phyloP scores from a whole-genome alignment of 2,888 invertebrate species.

The Spialia ferax region DNA sequence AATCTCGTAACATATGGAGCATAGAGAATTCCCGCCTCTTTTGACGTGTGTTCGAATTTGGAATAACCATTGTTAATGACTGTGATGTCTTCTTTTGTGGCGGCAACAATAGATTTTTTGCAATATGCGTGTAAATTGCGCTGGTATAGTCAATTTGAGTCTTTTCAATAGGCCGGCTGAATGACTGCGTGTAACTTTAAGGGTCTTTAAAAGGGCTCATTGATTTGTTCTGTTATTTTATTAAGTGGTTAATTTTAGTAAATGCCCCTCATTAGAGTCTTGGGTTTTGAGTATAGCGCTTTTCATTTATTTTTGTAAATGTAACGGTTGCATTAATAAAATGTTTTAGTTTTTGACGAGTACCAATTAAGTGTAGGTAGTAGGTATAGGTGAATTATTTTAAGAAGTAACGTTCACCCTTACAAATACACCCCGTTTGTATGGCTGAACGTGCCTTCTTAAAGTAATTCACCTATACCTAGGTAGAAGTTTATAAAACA shows the following conservation, averaged over 20 bases:
- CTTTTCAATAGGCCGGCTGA: slow-evolving; percentile 65
- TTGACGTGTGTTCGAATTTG: slow-evolving; percentile 69
- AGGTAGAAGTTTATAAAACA: too few species aligned
- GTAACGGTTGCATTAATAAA: neutral
- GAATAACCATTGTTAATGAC: slow-evolving; percentile 65
- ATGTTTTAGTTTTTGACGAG: neutral
- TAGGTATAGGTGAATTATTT: too few species aligned
- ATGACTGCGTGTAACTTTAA: slow-evolving; percentile 69
- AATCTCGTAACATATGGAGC: slow-evolving; percentile 81
- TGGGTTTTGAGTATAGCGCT: slow-evolving; percentile 49
- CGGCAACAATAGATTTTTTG: slow-evolving; percentile 78
- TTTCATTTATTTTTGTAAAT: too few species aligned
- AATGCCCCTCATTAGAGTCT: slow-evolving; percentile 60
- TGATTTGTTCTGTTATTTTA: slow-evolving; percentile 70
- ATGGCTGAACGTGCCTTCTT: too few species aligned
- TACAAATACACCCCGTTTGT: too few species aligned
- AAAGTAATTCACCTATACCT: too few species aligned
- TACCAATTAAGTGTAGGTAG: too few species aligned
- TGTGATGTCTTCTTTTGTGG: slow-evolving; percentile 84
- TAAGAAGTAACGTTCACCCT: too few species aligned
- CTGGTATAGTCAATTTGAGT: slow-evolving; percentile 60
- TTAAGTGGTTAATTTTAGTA: slow-evolving; percentile 75
- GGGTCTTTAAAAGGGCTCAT: slow-evolving; percentile 71
- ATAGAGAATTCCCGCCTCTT: slow-evolving; percentile 71
- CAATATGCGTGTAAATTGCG: slow-evolving; percentile 73